Conservation (phyloP, 2,888 invertebrate species). For the Gnatocerus cornutus region DNA sequence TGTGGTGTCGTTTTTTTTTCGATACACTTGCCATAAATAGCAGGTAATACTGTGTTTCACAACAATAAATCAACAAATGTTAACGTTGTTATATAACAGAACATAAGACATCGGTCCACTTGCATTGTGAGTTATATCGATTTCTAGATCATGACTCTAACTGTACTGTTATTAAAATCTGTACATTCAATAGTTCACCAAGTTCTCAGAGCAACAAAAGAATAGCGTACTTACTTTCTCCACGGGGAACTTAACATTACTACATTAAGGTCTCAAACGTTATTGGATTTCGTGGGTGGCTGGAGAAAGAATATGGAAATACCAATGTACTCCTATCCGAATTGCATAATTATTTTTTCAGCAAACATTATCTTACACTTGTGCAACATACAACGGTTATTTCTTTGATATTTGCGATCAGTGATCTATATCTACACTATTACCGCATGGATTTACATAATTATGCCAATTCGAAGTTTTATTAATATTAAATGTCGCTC, state of each 20-base stretch:
- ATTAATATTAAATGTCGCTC: slow-evolving; percentile 35
- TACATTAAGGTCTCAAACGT: slow-evolving; percentile 1
- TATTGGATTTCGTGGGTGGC: slow-evolving; percentile 36
- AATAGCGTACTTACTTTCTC: slow-evolving; percentile 39
- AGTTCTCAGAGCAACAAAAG: slow-evolving; percentile 45
- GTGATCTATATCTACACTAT: slow-evolving; percentile 10
- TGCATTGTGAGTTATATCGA: slow-evolving; percentile 41
- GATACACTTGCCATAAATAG: slow-evolving; percentile 6
- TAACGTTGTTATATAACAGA: slow-evolving; percentile 31
- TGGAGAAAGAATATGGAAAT: slow-evolving; percentile 7
- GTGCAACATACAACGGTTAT: background rate
- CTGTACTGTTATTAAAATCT: slow-evolving; percentile 43
- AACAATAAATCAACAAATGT: slow-evolving; percentile 40
- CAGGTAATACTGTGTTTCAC: slow-evolving; percentile 13
- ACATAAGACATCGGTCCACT: slow-evolving; percentile 18
- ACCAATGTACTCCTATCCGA: background rate
- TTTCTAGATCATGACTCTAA: slow-evolving; percentile 51
- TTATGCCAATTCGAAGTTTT: slow-evolving; percentile 24
- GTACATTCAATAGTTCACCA: slow-evolving; percentile 47
- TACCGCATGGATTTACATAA: slow-evolving; percentile 33
- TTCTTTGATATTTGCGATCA: slow-evolving; percentile 6
- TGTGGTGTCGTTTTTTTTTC: slow-evolving; percentile 9
- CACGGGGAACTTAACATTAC: slow-evolving; percentile 30
- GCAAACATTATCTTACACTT: slow-evolving; percentile 4
- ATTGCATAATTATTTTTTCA: slow-evolving; percentile 8